phyloP scores from a whole-genome alignment of 2,113 vertebrate species.

The Ceratotherium simum region DNA sequence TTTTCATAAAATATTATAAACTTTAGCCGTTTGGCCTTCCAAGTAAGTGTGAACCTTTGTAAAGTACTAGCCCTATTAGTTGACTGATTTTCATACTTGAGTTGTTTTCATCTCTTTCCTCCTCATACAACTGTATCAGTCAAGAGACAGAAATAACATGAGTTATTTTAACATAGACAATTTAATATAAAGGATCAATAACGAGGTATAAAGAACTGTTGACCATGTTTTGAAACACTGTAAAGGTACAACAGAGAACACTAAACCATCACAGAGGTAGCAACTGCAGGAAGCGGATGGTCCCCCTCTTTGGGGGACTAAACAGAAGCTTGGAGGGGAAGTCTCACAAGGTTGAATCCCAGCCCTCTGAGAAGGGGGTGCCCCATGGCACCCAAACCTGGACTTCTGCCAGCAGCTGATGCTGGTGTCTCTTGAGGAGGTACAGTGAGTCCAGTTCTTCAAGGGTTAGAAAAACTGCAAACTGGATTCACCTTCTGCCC shows the following conservation, averaged over 20 bases:
- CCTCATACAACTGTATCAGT: background rate
- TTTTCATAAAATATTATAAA: background rate
- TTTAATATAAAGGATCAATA: background rate
- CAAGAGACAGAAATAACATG: background rate
- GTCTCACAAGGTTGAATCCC: background rate
- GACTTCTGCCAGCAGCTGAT: background rate
- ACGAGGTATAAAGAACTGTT: background rate
- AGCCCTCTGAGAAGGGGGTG: background rate
- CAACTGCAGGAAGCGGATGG: background rate
- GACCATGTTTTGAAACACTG: background rate
- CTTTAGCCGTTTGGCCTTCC: background rate
- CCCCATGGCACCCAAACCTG: background rate
- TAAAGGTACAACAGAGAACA: background rate
- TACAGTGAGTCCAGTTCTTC: background rate
- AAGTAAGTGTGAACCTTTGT: background rate
- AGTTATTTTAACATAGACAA: background rate
- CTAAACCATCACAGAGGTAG: background rate
- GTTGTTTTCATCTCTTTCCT: background rate
- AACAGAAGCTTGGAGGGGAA: background rate
- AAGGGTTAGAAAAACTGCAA: background rate
- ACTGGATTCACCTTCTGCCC: background rate
- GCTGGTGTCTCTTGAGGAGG: background rate
- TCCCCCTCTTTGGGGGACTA: background rate
- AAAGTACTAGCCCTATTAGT: background rate
- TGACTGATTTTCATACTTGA: background rate